phyloP scores from a whole-genome alignment of 2,888 invertebrate species.

The Mesochorus sp. region DNA sequence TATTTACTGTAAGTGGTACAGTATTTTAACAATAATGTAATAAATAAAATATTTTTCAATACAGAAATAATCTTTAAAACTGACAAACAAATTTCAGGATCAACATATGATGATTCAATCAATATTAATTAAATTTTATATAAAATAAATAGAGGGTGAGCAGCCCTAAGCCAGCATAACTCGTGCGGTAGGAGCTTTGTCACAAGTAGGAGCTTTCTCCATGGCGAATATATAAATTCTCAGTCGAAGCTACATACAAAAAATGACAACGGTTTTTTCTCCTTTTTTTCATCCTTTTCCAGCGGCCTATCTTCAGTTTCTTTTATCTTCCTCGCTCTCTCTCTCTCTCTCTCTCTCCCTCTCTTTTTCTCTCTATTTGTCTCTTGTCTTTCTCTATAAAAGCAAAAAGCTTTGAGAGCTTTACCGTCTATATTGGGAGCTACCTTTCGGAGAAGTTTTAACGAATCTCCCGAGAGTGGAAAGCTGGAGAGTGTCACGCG shows the following conservation, averaged over 20 bases:
- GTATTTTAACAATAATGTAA: too few species aligned
- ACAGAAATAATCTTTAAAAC: too few species aligned
- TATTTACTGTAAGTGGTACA: too few species aligned
- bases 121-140: background rate
- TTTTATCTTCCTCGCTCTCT: background rate
- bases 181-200: background rate
- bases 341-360: background rate
- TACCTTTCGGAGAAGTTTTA: constrained; percentile 34
- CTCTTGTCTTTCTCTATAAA: constrained; percentile 15
- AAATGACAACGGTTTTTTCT: too few species aligned
- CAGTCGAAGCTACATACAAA: too few species aligned
- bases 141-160: background rate
- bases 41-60: too few species aligned
- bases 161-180: background rate
- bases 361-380: background rate
- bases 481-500: background rate
- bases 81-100: too few species aligned
- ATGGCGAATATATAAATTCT: too few species aligned
- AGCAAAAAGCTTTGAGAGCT: constrained; percentile 37
- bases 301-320: too few species aligned
- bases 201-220: background rate
- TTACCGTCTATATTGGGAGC: constrained; percentile 8
- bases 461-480: constrained; percentile 39
- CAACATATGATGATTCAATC: background rate
- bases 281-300: background rate